Base-by-base conservation (phyloP, 2,113 vertebrate species). In the Ictidomys tridecemlineatus region DNA sequence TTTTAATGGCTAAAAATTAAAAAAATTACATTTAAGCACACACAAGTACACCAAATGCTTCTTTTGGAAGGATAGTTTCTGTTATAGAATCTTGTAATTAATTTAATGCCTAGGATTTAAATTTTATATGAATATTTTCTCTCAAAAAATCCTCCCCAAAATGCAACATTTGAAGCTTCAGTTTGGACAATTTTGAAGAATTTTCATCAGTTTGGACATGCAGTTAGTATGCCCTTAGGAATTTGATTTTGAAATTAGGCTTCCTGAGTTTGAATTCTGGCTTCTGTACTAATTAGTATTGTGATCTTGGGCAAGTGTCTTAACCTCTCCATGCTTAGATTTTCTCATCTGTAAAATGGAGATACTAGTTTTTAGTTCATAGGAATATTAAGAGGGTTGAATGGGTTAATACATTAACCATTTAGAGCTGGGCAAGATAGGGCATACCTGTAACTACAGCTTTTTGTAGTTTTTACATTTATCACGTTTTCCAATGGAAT, bases 91-190 rank as follows among this genome's bases (percentile, higher is more conserved):
- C 16, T 95, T 93, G 20, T 58, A 91, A 80, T 48, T 86, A 85
- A 90, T 63, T 74, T 82, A 80, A 70, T 70, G 17, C 39, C 34
- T 90, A 80, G 85, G 80, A 89, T 96, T 79, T 95, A 74, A 89
- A 69, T 72, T 90, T 93, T 85, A 6, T 74, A 42, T 45, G 65
- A 32, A 12, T 70, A 30, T 73, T 79, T 22, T 1, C 32, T 26
- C 18, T 24, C 77, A 30, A 65, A 48, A 88, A 78, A 80, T 45
- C 4, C 34, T 82, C 28, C 34, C 67, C 39, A 74, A 74, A 74
- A 48, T 85, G 26, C 37, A 74, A 1, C 16, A n/a, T 89, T 89
- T 83, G 42, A 20, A 56, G 13, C 77, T 30, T 85, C 65, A 51
- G 53, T 88, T 73, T 78, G 79, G 11, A 34, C 30, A 85, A 17